Percentiles rank a stretch among this genome's conserved stretches.
Conservation (phyloP, 2,888 invertebrate species). For the Agrochola litura region DNA sequence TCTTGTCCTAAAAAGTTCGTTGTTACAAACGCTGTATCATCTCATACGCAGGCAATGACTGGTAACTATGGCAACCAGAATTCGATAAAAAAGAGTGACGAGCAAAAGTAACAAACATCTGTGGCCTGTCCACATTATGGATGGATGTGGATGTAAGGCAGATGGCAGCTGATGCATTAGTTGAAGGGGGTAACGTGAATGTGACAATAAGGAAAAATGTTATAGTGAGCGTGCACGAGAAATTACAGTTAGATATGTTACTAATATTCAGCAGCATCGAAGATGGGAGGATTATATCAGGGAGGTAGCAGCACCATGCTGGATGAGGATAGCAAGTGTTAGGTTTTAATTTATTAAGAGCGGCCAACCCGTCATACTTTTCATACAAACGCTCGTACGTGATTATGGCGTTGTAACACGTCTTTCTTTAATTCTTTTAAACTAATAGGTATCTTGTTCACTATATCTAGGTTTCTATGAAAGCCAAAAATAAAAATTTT, state of each 20-base stretch:
- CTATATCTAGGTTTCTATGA: no score
- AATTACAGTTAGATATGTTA: neutral
- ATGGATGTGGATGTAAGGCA: constrained; percentile 13
- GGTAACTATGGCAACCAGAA: constrained; percentile 41
- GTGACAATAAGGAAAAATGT: constrained; percentile 18
- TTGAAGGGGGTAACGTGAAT: constrained; percentile 19
- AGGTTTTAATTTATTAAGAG: no score
- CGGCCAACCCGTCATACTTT: no score
- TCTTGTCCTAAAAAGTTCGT: constrained; percentile 23
- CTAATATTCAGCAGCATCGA: no score
- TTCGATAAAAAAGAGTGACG: constrained; percentile 66
- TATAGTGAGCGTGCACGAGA: neutral
- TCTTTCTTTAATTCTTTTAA: no score
- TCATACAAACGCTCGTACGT: no score
- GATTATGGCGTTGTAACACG: no score
- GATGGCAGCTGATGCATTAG: constrained; percentile 22
- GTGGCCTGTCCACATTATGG: constrained; percentile 50
- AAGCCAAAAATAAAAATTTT: no score
- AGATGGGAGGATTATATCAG: no score
- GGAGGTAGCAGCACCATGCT: no score
- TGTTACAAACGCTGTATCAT: constrained; percentile 49
- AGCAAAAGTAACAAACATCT: constrained; percentile 55
- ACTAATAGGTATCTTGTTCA: no score
- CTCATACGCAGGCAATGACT: constrained; percentile 51
- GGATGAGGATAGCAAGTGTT: no score